phyloP scores from a whole-genome alignment of 2,797 vertebrate species.

The Brachyrhaphis roseni region DNA sequence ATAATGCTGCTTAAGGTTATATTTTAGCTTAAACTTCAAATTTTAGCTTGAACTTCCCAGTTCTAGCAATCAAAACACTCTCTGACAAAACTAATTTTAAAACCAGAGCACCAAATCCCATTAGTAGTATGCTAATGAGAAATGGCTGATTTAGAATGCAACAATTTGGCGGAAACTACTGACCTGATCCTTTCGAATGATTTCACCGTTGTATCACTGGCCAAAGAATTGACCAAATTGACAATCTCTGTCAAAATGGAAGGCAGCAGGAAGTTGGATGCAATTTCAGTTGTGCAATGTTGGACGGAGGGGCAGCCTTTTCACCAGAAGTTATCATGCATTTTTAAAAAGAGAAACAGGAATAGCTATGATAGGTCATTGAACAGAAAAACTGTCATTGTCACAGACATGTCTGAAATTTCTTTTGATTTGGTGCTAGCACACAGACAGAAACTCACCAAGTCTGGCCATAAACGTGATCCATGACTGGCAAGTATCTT shows the following conservation, averaged over 20 bases:
- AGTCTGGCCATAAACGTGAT: slow-evolving; percentile 91
- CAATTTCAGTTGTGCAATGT: slow-evolving; percentile 86
- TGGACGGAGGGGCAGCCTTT: slow-evolving; percentile 91
- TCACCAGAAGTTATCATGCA: slow-evolving; percentile 2
- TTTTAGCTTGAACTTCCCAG: neutral
- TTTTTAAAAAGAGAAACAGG: neutral
- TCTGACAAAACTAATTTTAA: neutral
- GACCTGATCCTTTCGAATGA: slow-evolving; percentile 90
- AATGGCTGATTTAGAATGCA: neutral
- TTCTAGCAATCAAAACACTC: neutral
- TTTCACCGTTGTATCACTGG: slow-evolving; percentile 90
- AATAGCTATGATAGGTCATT: neutral
- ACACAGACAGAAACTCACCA: slow-evolving; percentile 74
- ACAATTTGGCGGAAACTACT: slow-evolving; percentile 42
- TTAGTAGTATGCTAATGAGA: neutral
- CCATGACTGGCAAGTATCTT: slow-evolving; percentile 85
- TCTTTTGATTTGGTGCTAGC: neutral
- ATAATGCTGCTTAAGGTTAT: neutral
- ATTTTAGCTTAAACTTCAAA: neutral
- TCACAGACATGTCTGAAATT: neutral
- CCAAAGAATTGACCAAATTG: slow-evolving; percentile 87
- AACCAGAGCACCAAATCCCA: neutral
- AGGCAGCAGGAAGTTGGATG: slow-evolving; percentile 91
- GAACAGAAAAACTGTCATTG: neutral
- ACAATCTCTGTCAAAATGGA: slow-evolving; percentile 90